phyloP scores from a whole-genome alignment of 2,113 vertebrate species.

The Pipra filicauda region DNA sequence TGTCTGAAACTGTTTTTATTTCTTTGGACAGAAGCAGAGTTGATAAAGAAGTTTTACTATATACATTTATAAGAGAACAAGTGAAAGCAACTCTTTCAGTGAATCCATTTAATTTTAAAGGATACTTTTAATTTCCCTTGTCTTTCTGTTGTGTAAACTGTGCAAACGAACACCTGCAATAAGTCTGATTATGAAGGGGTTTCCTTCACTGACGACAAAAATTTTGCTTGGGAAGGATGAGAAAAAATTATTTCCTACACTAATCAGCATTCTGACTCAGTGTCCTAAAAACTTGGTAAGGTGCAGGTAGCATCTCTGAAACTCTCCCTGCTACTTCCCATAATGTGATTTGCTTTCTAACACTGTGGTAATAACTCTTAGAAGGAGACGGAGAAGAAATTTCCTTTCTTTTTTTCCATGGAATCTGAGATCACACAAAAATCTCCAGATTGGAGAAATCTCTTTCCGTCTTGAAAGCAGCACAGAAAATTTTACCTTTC shows the following conservation, averaged over 20 bases:
- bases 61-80: not conserved
- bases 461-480: not conserved
- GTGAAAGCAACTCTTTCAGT: not conserved
- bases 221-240: not conserved
- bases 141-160: not conserved
- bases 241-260: not conserved
- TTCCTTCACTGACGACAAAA: not conserved
- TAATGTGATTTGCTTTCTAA: not conserved
- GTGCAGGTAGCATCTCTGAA: not conserved
- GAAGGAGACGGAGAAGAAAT: not conserved
- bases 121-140: not conserved
- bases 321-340: not conserved
- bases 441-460: not conserved
- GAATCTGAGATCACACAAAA: not conserved
- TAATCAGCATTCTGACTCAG: not conserved
- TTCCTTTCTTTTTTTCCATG: not conserved
- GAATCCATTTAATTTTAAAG: not conserved
- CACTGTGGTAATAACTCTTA: not conserved
- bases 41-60: not conserved
- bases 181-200: not conserved
- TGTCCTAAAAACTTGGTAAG: not conserved
- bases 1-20: not conserved
- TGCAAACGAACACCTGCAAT: not conserved
- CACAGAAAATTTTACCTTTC: not conserved
- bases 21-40: not conserved